These are phyloP conservation scores for Sterrhoptilus dennistouni DNA, from an alignment of 2,113 vertebrate species.

Conservation along the genomic window DNA sequence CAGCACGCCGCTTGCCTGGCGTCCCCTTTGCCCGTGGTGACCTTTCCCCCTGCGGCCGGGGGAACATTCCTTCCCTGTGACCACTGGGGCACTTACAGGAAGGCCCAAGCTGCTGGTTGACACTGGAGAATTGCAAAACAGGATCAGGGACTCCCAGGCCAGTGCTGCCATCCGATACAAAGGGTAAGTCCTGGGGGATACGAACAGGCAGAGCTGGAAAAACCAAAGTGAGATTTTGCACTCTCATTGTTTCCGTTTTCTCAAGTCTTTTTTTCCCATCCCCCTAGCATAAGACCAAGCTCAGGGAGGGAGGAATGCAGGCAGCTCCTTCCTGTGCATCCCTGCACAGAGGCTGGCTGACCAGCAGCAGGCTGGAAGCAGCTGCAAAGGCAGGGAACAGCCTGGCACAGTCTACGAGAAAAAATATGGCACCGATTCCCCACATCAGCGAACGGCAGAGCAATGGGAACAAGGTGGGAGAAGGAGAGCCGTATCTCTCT, in stretches of 20 bases:
- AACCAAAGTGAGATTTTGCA: neutral
- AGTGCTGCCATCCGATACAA: neutral
- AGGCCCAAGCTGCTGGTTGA: neutral
- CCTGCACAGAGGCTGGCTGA: neutral
- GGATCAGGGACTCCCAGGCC: neutral
- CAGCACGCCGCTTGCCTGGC: fast-evolving
- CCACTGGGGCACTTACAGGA: neutral
- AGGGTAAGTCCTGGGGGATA: neutral
- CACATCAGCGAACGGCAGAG: fast-evolving
- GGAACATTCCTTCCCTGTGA: slow-evolving; percentile 26
- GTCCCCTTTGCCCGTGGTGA: slow-evolving; percentile 22
- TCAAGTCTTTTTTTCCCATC: neutral
- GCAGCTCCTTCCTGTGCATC: neutral
- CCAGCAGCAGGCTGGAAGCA: neutral
- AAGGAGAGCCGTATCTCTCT: neutral
- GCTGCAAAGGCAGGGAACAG: neutral
- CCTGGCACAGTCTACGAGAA: fast-evolving
- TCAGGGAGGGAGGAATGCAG: fast-evolving
- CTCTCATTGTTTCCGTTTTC: neutral
- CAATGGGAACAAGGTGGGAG: neutral
- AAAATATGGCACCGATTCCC: neutral
- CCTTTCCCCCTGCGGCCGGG: neutral
- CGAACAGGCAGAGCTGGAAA: neutral
- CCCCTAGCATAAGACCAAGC: neutral
- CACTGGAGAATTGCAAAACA: neutral